Base-by-base conservation (phyloP, 1,140 invertebrate species). In the Brachionus paranguensis region DNA sequence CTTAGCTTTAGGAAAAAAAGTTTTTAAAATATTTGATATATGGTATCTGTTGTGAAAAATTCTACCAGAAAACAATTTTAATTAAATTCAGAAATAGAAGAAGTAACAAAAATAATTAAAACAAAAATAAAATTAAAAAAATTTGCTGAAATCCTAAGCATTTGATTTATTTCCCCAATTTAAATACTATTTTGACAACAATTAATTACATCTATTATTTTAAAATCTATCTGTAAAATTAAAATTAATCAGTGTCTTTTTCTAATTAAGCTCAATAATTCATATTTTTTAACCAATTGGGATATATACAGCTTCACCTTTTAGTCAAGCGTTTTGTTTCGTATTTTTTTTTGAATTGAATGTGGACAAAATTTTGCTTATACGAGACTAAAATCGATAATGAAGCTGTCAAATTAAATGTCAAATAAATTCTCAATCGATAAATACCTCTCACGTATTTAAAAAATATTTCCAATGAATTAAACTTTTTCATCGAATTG, bases 321-420 rank as follows among this genome's bases (percentile, higher is more conserved):
- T 20, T 3, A 8, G 10, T 20, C 20, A 20, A 60, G 20, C 53
- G 53, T 60, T 60, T 27, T 60, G 53, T 60, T 60, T 60, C 53
- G n/a, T 60, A 20, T 60, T 4, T 60, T 20, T 27, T 24, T 60
- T 20, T 10, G 2, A 47, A 47, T 60, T 60, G 10, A 60, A 17
- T 60, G 20, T 7, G 53, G 5, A 17, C 20, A 60, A 60, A 60
- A 60, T 20, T 60, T 24, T 1, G 10, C 17, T 60, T 60, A 20
- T 8, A 24, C 53, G 10, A n/a, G 17, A 20, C 53, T 12, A 41
- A 72, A 72, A 72, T 72, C 68, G 68, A 72, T 72, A 72, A 72
- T 72, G 37, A 72, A 72, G 68, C 68, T 72, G 68, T 72, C 68
- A 72, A 68, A 20, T 43, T 43, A 72, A 41, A 72, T 72, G 68